Evolutionary conservation across 1,140 invertebrate genomes (phyloP).

Genomic region (Drosophila kurseongensis): DNA sequence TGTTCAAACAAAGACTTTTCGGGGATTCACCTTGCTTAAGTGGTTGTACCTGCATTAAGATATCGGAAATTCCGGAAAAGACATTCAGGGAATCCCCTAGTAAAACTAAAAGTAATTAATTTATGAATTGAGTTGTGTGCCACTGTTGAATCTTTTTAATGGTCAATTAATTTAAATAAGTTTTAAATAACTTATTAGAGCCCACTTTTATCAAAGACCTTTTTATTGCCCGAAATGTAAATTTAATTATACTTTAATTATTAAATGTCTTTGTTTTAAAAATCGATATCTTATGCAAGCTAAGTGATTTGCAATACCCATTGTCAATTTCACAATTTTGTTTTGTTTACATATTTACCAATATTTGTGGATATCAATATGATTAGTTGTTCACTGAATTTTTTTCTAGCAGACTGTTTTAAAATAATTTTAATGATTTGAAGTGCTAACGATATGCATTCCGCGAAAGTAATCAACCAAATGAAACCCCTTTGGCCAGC

Average conservation of each 20-base stretch:
- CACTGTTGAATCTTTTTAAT: neutral
- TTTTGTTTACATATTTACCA: too few relatives aligned
- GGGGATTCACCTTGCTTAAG: conserved; percentile 7
- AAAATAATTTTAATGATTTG: neutral
- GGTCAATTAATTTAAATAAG: neutral
- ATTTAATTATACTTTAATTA: too few relatives aligned
- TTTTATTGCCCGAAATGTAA: too few relatives aligned
- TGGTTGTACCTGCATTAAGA: neutral
- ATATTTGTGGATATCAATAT: too few relatives aligned
- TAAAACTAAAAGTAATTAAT: neutral
- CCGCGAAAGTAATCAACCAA: conserved; percentile 4
- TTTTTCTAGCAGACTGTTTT: neutral
- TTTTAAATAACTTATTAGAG: neutral
- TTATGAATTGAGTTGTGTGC: conserved; percentile 1
- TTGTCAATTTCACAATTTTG: too few relatives aligned
- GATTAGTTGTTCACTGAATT: too few relatives aligned
- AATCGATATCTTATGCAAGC: too few relatives aligned
- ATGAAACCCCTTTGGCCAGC: conserved; percentile 15
- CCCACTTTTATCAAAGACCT: neutral
- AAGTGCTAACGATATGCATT: neutral
- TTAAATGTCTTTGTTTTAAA: too few relatives aligned
- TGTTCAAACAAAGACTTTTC: neutral
- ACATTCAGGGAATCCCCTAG: neutral
- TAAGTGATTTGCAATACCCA: too few relatives aligned
- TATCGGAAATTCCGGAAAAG: neutral